These are phyloP conservation scores for Holotrichia oblita DNA, from an alignment of 1,140 invertebrate species.

Conservation along the genomic window DNA sequence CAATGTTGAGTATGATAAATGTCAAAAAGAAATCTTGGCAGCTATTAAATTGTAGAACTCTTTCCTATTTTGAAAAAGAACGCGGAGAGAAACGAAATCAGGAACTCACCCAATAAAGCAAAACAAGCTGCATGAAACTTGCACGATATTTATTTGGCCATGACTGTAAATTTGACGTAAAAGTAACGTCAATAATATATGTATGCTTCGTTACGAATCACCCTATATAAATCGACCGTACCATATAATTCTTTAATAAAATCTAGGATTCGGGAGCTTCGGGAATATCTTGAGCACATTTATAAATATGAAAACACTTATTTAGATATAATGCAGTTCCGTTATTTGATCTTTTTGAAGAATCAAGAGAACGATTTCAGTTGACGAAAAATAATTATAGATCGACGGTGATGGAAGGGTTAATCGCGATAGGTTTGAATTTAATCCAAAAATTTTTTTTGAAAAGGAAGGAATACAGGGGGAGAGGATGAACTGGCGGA, in stretches of 20 bases:
- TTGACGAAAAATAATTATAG: background rate
- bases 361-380: background rate
- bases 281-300: constrained; percentile 39
- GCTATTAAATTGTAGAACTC: too few relatives aligned
- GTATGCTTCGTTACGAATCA: too few relatives aligned
- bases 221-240: background rate
- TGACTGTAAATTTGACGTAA: too few relatives aligned
- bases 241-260: background rate
- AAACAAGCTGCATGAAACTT: too few relatives aligned
- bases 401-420: background rate
- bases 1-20: too few relatives aligned
- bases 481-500: background rate
- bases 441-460: background rate
- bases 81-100: too few relatives aligned
- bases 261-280: constrained; percentile 3
- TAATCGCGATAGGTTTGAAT: background rate
- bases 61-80: too few relatives aligned
- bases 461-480: background rate
- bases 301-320: constrained; percentile 39
- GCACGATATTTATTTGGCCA: too few relatives aligned
- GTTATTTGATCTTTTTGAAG: background rate
- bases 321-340: background rate
- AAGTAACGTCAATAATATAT: too few relatives aligned
- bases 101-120: too few relatives aligned
- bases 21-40: too few relatives aligned